These are phyloP conservation scores for Ceratosolen fusciceps DNA, from an alignment of 1,140 invertebrate genomes.

Conservation along the genomic window DNA sequence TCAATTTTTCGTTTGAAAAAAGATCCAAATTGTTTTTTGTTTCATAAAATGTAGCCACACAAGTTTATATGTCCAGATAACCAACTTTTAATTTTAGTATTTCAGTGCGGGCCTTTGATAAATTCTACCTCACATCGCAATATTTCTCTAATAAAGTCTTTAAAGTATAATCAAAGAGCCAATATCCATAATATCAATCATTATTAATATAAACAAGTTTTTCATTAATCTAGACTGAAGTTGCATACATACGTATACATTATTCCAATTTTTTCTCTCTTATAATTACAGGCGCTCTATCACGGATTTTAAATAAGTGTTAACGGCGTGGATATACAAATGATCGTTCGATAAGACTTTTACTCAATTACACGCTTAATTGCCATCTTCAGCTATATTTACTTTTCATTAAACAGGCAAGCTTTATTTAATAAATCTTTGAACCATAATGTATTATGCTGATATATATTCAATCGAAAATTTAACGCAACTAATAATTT, in stretches of 20 bases:
- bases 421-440: too few species aligned
- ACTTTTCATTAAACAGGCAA: too few species aligned
- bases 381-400: too few species aligned
- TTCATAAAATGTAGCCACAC: neutral
- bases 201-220: conserved; percentile 29
- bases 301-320: neutral
- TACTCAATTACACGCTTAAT: too few species aligned
- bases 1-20: neutral
- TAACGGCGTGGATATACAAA: neutral
- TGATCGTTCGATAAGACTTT: neutral
- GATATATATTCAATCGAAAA: too few species aligned
- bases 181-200: neutral
- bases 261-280: conserved; percentile 27
- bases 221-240: neutral
- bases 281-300: neutral
- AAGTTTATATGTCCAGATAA: neutral
- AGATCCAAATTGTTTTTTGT: neutral
- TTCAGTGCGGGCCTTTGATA: too few species aligned
- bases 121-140: too few species aligned
- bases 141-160: conserved; percentile 25
- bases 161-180: neutral
- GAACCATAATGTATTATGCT: too few species aligned
- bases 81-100: neutral
- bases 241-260: neutral
- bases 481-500: too few species aligned